These are phyloP conservation scores for Malurus leucopterus DNA, from an alignment of 2,797 vertebrate species.

Conservation along the genomic window DNA sequence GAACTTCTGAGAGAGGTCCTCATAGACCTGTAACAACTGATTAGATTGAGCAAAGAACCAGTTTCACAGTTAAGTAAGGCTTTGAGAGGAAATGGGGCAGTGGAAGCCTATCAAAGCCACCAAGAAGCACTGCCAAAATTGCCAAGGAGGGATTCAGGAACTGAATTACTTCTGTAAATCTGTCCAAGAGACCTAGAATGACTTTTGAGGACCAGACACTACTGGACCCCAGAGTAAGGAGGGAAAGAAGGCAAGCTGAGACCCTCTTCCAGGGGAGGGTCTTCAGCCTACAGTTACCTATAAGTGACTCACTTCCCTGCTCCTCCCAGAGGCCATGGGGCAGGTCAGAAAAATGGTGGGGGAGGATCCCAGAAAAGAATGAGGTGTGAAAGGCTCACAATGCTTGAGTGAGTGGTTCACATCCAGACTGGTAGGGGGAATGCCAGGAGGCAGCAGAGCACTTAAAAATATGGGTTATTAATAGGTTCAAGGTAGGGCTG, in stretches of 20 bases:
- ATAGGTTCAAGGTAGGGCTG: conserved; percentile 1
- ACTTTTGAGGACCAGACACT: background rate
- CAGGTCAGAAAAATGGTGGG: background rate
- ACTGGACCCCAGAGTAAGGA: background rate
- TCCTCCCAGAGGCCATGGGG: background rate
- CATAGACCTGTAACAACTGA: background rate
- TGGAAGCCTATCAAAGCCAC: background rate
- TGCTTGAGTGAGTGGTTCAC: background rate
- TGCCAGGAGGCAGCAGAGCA: background rate
- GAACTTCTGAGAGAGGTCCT: background rate
- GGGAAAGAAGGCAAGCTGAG: background rate
- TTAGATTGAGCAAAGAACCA: background rate
- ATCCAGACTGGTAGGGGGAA: conserved; percentile 4
- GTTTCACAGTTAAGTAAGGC: background rate
- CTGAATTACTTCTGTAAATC: background rate
- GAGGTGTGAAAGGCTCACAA: background rate
- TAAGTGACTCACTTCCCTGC: background rate
- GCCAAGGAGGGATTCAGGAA: background rate
- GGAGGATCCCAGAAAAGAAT: background rate
- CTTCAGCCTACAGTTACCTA: background rate
- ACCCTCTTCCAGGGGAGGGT: background rate
- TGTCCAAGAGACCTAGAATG: background rate
- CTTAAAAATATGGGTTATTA: background rate
- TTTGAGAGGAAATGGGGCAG: background rate
- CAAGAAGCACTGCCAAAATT: background rate